Conservation (phyloP, 2,113 vertebrate genomes). For the Cervus canadensis region DNA sequence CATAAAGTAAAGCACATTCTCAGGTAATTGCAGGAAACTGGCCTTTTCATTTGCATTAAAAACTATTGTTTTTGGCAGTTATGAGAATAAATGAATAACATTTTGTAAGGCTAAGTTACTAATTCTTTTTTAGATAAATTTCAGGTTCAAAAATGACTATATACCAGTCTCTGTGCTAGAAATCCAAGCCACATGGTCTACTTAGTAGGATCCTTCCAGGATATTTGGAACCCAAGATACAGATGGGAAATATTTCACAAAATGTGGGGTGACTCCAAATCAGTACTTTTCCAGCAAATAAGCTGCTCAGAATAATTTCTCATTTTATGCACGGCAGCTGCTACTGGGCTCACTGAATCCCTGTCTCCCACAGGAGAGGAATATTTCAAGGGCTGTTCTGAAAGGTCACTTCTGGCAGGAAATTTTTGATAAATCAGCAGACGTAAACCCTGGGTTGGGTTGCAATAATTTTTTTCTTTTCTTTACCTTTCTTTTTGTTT, state of each 20-base stretch:
- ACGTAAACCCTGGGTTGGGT: not conserved
- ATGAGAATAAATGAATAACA: not conserved
- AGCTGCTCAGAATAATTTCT: not conserved
- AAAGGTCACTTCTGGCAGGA: not conserved
- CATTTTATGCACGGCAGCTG: not conserved
- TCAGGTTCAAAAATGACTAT: not conserved
- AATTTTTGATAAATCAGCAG: not conserved
- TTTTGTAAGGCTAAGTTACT: not conserved
- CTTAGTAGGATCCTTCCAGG: not conserved
- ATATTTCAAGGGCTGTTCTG: not conserved
- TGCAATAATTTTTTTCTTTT: not conserved
- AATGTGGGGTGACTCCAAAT: not conserved
- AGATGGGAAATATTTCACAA: not conserved
- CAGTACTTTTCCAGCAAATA: not conserved
- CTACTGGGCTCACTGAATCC: not conserved
- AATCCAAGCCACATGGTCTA: not conserved
- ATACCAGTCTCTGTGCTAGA: not conserved
- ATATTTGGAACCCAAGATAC: not conserved
- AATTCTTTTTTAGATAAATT: not conserved
- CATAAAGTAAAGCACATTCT: slow-evolving; percentile 28
- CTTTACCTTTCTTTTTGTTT: not conserved
- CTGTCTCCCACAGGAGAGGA: not conserved
- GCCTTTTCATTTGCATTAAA: not conserved
- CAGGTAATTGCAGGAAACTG: not conserved
- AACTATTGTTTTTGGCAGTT: not conserved